These are phyloP conservation scores for Flabesymbios commensalis DNA, from an alignment of 2,888 invertebrate species.

Conservation along the genomic window DNA sequence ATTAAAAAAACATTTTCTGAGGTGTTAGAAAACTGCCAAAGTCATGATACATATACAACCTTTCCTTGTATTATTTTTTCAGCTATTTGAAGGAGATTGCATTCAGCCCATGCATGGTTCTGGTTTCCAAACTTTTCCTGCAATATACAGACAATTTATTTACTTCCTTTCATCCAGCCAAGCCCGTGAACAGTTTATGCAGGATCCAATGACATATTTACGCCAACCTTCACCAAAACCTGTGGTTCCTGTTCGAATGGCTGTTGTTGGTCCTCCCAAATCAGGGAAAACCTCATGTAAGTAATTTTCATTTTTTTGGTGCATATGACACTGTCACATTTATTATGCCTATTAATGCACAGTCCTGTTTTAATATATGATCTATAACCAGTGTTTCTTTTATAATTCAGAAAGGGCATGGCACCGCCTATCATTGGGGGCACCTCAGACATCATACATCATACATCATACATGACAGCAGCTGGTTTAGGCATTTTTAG, in stretches of 20 bases:
- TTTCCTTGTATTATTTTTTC: conserved; percentile 2
- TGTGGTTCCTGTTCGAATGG: conserved; percentile 58
- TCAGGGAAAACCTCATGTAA: conserved; percentile 61
- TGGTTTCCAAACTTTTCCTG: conserved; percentile 50
- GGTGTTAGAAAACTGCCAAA: no score
- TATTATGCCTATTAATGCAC: no score
- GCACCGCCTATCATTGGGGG: no score
- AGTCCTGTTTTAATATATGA: no score
- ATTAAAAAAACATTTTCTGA: no score
- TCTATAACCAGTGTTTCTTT: not conserved
- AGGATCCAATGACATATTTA: conserved; percentile 56
- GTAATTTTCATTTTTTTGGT: conserved; percentile 28
- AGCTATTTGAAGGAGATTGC: conserved; percentile 56
- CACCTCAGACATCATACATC: not conserved
- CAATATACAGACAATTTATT: conserved; percentile 55
- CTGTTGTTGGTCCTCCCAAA: conserved; percentile 61
- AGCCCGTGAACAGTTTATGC: conserved; percentile 52
- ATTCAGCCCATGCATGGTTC: conserved; percentile 58
- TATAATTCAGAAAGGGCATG: no score
- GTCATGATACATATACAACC: not conserved
- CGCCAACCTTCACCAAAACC: conserved; percentile 56
- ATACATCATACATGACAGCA: no score
- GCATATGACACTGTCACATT: no score
- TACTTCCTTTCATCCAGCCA: conserved; percentile 54
- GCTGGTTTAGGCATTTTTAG: no score